Percentiles rank a stretch among this genome's conserved stretches.
phyloP scores from a whole-genome alignment of 2,113 vertebrate genomes.

The Diglossa brunneiventris region DNA sequence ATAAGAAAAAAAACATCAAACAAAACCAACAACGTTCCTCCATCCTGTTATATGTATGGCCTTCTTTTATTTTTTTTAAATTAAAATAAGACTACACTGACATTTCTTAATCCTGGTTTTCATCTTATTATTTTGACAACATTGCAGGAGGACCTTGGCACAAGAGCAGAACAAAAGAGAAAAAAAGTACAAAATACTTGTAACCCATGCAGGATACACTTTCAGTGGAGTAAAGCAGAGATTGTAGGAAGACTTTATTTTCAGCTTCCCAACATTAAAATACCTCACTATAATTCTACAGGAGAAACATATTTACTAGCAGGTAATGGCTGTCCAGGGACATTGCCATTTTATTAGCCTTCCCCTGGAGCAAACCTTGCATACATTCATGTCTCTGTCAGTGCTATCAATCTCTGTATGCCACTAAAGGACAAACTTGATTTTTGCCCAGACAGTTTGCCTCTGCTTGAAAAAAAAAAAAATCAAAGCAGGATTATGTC shows the following conservation, averaged over 20 bases:
- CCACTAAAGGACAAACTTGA: neutral
- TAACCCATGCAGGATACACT: neutral
- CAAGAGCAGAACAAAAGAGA: neutral
- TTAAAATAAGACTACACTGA: neutral
- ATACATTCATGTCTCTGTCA: neutral
- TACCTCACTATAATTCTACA: neutral
- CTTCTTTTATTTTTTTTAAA: too few relatives aligned
- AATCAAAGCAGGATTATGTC: neutral
- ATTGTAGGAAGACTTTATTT: neutral
- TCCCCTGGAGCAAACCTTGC: neutral
- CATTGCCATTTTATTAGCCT: neutral
- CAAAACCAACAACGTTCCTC: rapidly evolving
- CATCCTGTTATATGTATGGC: rapidly evolving
- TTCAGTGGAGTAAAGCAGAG: neutral
- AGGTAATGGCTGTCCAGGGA: neutral
- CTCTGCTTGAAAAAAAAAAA: neutral
- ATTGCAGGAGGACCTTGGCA: neutral
- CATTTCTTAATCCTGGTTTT: neutral
- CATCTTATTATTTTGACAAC: neutral
- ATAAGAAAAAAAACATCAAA: rapidly evolving
- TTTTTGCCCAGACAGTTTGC: neutral
- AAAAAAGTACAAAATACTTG: neutral
- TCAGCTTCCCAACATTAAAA: neutral
- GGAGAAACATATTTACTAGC: neutral
- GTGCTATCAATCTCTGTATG: neutral